Base-by-base conservation (phyloP, 1,140 invertebrate species). In the Papilio aristodemus region DNA sequence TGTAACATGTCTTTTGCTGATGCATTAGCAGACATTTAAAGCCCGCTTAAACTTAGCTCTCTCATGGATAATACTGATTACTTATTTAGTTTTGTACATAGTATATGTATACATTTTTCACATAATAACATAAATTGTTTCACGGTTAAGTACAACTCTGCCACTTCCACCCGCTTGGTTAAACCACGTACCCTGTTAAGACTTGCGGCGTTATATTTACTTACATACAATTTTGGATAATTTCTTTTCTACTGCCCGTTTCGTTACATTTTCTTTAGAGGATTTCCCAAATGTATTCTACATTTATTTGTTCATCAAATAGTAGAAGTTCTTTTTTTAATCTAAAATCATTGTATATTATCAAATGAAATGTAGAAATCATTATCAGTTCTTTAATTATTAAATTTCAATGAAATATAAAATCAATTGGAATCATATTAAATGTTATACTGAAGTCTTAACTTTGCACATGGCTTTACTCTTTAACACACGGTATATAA, bases 401-500 rank as follows among this genome's bases (percentile, higher is more conserved):
- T 39, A 13, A 0, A 39, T 13, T 13, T 13, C 10, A 39, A n/a
- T 39, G 10, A 13, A 39, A 39, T 13, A 39, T 13, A 13, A n/a
- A 13, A 39, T 39, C 10, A 39, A 13, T 1, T 39, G 10, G 0
- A 43, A 43, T 17, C 3, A 14, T 41, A 14, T 14, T 14, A 25
- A 50, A 13, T 25, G 46, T 22, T 22, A 54, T 54, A 54, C 46
- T 54, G 46, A 60, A 72, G 66, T 58, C 59, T 73, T 72, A 79
- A 81, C 71, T 81, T 80, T 73, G 73, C 69, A 74, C 73, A 80
- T 76, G 79, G 70, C 73, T 83, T 79, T 71, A 81, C 80, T 80
- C 77, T 83, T 86, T 86, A 84, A 72, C 75, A 81, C 70, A 73
- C 75, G 69, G 76, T 75, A 69, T 83, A 78, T 38, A 81, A 69